Evolutionary conservation across 2,113 vertebrate species (phyloP), one percentile per base, ranked within the genome.

Genomic region (Pachypanchax playfairii): DNA sequence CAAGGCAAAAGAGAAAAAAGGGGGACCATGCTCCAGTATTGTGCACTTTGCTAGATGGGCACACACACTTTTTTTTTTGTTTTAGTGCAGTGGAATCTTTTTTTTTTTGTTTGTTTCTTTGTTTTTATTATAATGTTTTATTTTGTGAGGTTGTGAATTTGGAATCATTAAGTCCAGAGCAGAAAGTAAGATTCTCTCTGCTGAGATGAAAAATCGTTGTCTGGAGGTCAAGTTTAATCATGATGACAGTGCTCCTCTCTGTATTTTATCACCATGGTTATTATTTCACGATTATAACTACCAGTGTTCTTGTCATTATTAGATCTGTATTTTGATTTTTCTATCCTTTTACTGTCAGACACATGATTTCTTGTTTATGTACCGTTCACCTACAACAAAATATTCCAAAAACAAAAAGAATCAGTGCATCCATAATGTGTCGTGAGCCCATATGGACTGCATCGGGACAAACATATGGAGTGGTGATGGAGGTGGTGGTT

Each of bases 391-490:
- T 20, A 52, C 29, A 76, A 66, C 55, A 54, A 15, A 53, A 43
- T 51, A 61, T 26, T 70, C 51, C 53, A 79, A 39, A 71, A 65
- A 47, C 26, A 21, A 53, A 59, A 41, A 20, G 25, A 73, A 62
- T 57, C 33, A 70, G n/a, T 48, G 61, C 61, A 73, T 75, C 41
- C 65, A 20, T 33, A 39, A 75, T 68, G 67, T 82, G 83, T 77
- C 75, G 43, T 57, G 75, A 77, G 65, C 79, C 73, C 62, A 70
- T 52, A 54, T 65, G 71, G 57, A 89, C 86, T 84, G 83, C 89
- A 87, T 76, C 13, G 85, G 87, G 85, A 86, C 71, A 84, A 86
- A 88, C 83, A 74, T 47, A 55, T 43, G 25, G 79, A 79, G 84
- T 65, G 77, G 73, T 79, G 86, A 84, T 82, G 73, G 72, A 79